These are phyloP conservation scores for Epinephelus malabaricus DNA, from an alignment of 2,797 vertebrate species.

Conservation along the genomic window DNA sequence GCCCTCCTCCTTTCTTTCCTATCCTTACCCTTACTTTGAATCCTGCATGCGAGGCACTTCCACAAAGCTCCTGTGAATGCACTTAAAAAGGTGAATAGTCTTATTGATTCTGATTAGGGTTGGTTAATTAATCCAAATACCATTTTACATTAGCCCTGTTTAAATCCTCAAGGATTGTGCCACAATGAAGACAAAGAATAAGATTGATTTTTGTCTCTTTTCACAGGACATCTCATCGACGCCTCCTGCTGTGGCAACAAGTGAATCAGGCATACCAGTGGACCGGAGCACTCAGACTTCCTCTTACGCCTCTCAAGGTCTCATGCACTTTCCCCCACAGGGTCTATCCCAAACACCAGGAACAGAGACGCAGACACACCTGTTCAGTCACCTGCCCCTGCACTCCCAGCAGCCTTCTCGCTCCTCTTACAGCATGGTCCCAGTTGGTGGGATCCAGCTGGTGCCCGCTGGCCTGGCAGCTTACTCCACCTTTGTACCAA, in stretches of 20 bases:
- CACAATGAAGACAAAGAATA: background rate
- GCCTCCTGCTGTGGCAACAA: slow-evolving; percentile 36
- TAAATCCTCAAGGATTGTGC: background rate
- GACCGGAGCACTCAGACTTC: slow-evolving; percentile 86
- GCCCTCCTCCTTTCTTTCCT: slow-evolving; percentile 47
- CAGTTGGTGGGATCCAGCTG: slow-evolving; percentile 95
- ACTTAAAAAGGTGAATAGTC: slow-evolving; percentile 62
- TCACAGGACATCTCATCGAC: slow-evolving; percentile 66
- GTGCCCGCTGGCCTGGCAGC: slow-evolving; percentile 92
- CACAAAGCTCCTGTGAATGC: slow-evolving; percentile 71
- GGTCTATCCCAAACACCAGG: slow-evolving; percentile 67
- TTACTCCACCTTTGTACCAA: slow-evolving; percentile 96
- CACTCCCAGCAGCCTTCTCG: slow-evolving; percentile 94
- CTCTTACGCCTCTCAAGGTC: slow-evolving; percentile 77
- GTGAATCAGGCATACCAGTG: slow-evolving; percentile 70
- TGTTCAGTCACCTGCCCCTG: slow-evolving; percentile 97
- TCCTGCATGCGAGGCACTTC: slow-evolving; percentile 69
- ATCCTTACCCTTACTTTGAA: slow-evolving; percentile 55
- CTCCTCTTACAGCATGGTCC: slow-evolving; percentile 92
- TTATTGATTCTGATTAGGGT: slow-evolving; percentile 22
- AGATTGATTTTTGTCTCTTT: background rate
- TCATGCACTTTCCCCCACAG: slow-evolving; percentile 71
- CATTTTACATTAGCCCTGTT: background rate
- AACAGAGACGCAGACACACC: slow-evolving; percentile 85
- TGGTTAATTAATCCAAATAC: slow-evolving; percentile 4